Percentiles rank a stretch among this genome's conserved stretches.
Evolutionary conservation across 2,797 vertebrate genomes (phyloP).

Genomic region (Lates japonicus): DNA sequence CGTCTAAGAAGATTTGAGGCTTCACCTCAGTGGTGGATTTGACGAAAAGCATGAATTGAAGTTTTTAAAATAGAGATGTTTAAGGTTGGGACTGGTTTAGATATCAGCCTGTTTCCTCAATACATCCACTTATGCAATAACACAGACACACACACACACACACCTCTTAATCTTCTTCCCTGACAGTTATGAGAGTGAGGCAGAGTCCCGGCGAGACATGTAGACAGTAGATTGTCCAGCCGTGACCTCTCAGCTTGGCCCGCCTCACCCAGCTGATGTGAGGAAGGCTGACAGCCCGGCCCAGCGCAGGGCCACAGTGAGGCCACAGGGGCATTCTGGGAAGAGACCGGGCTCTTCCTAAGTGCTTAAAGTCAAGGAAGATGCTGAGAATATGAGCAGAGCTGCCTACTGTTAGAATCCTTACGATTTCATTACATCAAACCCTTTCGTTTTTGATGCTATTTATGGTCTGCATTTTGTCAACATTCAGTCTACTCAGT

Average conservation of each 20-base stretch:
- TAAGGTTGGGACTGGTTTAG: conserved; percentile 14
- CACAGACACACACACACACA: conserved; percentile 3
- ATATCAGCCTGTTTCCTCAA: conserved; percentile 4
- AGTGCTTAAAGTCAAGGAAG: conserved; percentile 27
- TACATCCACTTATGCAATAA: conserved; percentile 19
- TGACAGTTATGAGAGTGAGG: conserved; percentile 45
- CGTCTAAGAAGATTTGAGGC: not conserved
- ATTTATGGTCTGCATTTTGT: not conserved
- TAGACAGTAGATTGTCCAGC: conserved; percentile 61
- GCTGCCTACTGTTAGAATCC: too few relatives aligned
- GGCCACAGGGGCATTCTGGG: conserved; percentile 57
- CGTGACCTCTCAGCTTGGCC: conserved; percentile 69
- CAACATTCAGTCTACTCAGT: not conserved
- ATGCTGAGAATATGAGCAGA: not conserved
- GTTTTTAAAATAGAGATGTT: conserved; percentile 6
- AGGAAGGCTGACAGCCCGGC: conserved; percentile 72
- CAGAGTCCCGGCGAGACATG: conserved; percentile 35
- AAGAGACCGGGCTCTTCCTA: conserved; percentile 42
- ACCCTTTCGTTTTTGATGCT: not conserved
- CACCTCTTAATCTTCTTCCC: conserved; percentile 43
- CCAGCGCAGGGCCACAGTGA: conserved; percentile 46
- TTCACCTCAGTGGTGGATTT: not conserved
- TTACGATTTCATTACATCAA: conserved; percentile 14
- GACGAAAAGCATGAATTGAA: not conserved
- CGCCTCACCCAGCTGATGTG: conserved; percentile 67